These are phyloP conservation scores for Eurypyga helias DNA, from an alignment of 2,113 vertebrate species.

Conservation along the genomic window DNA sequence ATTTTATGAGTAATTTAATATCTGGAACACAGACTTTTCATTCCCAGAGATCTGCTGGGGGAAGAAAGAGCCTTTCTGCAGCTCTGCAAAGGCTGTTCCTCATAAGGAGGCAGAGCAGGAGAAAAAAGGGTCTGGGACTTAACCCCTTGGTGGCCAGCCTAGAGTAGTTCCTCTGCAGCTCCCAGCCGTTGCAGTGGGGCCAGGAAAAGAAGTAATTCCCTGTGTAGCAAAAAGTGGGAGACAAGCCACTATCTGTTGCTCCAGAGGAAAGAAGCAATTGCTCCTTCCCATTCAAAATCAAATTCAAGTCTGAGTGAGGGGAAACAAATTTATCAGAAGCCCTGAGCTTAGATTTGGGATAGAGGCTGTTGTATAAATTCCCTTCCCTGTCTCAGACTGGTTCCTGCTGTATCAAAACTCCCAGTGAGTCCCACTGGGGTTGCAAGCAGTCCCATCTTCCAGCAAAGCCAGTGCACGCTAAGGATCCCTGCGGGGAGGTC, in stretches of 20 bases:
- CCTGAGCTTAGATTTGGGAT: background rate
- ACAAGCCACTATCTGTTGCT: background rate
- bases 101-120: slow-evolving; percentile 36
- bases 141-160: slow-evolving; percentile 31
- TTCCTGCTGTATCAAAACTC: background rate
- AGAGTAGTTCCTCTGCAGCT: background rate
- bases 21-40: slow-evolving; percentile 75
- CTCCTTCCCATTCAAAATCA: background rate
- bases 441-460: background rate
- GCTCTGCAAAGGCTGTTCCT: slow-evolving; percentile 62
- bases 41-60: slow-evolving; percentile 69
- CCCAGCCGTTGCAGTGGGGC: background rate
- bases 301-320: background rate
- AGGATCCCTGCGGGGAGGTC: background rate
- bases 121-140: slow-evolving; percentile 16
- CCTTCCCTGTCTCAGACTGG: background rate
- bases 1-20: slow-evolving; percentile 87
- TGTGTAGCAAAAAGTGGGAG: background rate
- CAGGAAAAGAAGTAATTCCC: background rate
- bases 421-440: background rate
- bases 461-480: background rate
- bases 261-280: background rate
- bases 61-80: slow-evolving; percentile 54
- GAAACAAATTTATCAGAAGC: background rate
- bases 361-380: background rate